Base-by-base conservation (phyloP, 2,888 invertebrate species). In the Scaptomyza caliginosa region DNA sequence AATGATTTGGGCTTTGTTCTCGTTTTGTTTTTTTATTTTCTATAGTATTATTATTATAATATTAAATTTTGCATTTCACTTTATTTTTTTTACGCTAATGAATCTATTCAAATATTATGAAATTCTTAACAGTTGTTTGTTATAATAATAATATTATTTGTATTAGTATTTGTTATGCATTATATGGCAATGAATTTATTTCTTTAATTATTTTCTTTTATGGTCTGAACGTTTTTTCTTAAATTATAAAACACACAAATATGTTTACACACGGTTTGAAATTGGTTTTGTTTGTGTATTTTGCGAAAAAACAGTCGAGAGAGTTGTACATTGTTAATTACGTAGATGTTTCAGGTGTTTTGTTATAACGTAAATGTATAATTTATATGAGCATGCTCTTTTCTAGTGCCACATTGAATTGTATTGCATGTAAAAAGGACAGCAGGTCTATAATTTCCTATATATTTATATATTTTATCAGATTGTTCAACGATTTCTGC, bases 261-360 rank as follows among this genome's bases (percentile, higher is more conserved):
- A 71, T 57, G 67, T 23, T 46, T 58, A 54, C 21, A 28, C 59
- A n/a, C 42, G 39, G 50, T 26, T 56, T 40, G 54, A 39, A 16
- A 57, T 60, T 11, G 39, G 5, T 43, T 32, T 55, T 34, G 40
- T 50, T 59, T 76, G 50, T 43, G 38, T 54, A 64, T 24, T 21
- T n/a, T 30, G 64, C 64, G 45, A 50, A 49, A 52, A 60, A 67
- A 83, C 59, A 76, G 64, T 71, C 58, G 50, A 67, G 43, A 67
- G 63, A 80, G 56, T 86, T 80, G 80, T 86, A 80, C 83, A 86
- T 77, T 48, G 58, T 79, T 56, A 28, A 56, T 83, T 86, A 83
- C 86, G 84, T 80, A 77, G 67, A 77, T 80, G 59, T 49, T 83
- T 67, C 71, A 64, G 64, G 52, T 73, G 58, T 55, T 38, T 43